Base-by-base conservation (phyloP, 2,888 invertebrate species). In the Diaphora mendica region DNA sequence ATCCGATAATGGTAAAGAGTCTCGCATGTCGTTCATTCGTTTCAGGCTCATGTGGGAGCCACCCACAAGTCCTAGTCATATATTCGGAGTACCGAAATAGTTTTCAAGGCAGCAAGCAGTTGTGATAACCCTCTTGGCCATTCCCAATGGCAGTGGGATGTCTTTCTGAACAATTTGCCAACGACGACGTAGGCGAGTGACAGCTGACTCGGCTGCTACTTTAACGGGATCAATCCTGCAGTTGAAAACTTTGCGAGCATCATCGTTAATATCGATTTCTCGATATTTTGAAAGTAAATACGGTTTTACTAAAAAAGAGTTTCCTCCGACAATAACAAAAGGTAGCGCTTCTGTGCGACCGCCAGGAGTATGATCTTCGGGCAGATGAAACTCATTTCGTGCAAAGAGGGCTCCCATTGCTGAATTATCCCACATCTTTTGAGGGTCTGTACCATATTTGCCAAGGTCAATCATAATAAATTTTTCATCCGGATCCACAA, bases 71-170 rank as follows among this genome's bases (percentile, higher is more conserved):
- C 39, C 55, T 55, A 66, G 66, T 42, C 71, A 59, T 20, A 67
- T 30, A 33, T 39, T 26, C 59, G 51, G 48, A 39, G 42, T 17
- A 1, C n/a, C 35, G 23, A 59, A 71, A 35, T 59, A 42, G 23
- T 71, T 71, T 17, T 71, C 66, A 23, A 71, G 59, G 71, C 71
- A 71, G 30, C 59, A 59, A 42, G 42, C 66, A 35, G 66, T 23
- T 9, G 15, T 67, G 3, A 66, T 42, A 1, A 71, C 15, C 5
- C 39, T 55, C 35, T 42, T 55, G 8, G 55, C 42, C 71, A 26
- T 55, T 15, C n/a, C 20, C 17, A 59, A 3, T 2, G 71, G 71
- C 35, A 71, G 39, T 13, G 71, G 51, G n/a, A 71, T 39, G 7
- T 66, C 11, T 30, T 26, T 51, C 30, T 67, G 71, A 20, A 71